These are phyloP conservation scores for Morinoia aosen DNA, from an alignment of 2,888 invertebrate species.

Conservation along the genomic window DNA sequence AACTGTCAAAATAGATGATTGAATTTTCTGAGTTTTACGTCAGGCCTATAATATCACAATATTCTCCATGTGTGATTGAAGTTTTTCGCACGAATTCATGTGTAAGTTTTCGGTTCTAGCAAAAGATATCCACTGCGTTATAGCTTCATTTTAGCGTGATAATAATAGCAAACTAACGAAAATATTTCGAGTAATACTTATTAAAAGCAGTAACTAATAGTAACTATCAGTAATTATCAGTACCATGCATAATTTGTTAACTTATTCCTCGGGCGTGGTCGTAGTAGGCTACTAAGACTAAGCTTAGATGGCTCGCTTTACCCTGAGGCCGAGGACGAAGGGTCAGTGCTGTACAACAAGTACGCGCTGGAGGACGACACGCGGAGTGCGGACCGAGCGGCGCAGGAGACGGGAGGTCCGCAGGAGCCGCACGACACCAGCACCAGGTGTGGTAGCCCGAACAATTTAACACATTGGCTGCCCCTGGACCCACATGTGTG, in stretches of 20 bases:
- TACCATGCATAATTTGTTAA: background rate
- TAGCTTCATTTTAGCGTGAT: background rate
- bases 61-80: background rate
- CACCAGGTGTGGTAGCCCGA: background rate
- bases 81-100: background rate
- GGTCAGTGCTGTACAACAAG: conserved; percentile 80
- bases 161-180: background rate
- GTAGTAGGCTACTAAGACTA: background rate
- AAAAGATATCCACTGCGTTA: background rate
- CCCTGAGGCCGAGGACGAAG: conserved; percentile 68
- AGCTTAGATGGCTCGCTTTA: conserved; percentile 56
- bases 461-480: background rate
- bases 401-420: background rate
- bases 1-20: background rate
- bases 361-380: conserved; percentile 77
- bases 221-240: too few species aligned
- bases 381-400: background rate
- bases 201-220: too few species aligned
- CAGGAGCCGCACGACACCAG: background rate
- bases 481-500: background rate
- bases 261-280: too few species aligned
- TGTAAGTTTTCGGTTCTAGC: background rate
- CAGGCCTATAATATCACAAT: background rate
- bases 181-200: too few species aligned
- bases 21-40: background rate